Evolutionary conservation across 92 coral and sea anemone species (phyloP).

Genomic region (Palythoa heliodiscus): DNA sequence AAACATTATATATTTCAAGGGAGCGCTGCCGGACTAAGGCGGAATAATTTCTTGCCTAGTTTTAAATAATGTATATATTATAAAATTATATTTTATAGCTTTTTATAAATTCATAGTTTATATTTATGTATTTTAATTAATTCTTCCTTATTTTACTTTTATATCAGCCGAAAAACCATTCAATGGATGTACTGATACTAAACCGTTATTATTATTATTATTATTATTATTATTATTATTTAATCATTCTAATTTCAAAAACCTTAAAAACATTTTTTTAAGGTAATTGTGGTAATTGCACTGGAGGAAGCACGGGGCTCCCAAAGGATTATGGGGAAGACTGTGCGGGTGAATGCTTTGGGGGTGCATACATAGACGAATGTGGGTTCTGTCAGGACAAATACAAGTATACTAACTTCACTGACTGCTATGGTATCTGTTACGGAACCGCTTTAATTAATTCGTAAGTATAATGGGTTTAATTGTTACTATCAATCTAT

Average conservation of each 20-base stretch:
- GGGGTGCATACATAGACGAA: neutral
- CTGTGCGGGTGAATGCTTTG: conserved; percentile 3
- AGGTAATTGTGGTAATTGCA: conserved; percentile 6
- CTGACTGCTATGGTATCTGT: neutral
- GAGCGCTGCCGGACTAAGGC: no score
- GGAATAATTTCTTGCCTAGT: no score
- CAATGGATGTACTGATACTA: no score
- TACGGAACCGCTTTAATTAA: neutral
- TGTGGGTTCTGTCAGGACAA: conserved; percentile 4
- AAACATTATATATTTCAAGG: no score
- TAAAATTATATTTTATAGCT: no score
- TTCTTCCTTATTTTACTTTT: no score
- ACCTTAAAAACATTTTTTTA: neutral
- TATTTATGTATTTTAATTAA: neutral
- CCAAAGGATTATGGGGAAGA: neutral
- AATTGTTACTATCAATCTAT: no score
- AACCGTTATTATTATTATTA: no score
- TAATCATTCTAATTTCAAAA: no score
- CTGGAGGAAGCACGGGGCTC: conserved; percentile 2
- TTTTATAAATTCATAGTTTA: neutral
- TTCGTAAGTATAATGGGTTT: neutral
- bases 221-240: no score
- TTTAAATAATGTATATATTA: no score
- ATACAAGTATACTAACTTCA: neutral
- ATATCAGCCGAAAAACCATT: no score